Evolutionary conservation across 2,888 invertebrate genomes (phyloP).

Genomic region (Drosophila kuntzei): DNA sequence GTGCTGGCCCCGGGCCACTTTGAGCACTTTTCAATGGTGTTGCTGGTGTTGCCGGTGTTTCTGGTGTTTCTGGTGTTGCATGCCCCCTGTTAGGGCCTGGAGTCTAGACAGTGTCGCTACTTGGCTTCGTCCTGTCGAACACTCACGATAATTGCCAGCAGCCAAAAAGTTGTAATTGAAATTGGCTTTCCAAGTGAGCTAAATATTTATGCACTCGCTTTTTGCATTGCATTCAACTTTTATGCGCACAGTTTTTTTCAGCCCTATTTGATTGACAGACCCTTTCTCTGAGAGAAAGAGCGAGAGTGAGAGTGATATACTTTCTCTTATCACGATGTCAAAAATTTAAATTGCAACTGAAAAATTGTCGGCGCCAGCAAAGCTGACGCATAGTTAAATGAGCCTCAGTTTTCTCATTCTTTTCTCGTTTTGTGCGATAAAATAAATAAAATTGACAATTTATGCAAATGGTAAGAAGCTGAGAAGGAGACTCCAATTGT

Average conservation of each 20-base stretch:
- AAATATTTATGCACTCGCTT: slow-evolving; percentile 37
- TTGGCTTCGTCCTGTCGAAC: slow-evolving; percentile 19
- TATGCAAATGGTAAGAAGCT: slow-evolving; percentile 65
- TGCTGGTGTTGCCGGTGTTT: background rate
- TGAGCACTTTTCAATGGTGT: background rate
- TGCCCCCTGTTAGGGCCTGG: background rate
- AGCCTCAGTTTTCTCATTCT: slow-evolving; percentile 27
- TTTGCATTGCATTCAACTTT: slow-evolving; percentile 24
- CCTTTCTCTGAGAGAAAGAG: background rate
- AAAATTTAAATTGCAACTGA: slow-evolving; percentile 53
- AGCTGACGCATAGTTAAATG: slow-evolving; percentile 53
- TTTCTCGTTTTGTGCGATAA: slow-evolving; percentile 58
- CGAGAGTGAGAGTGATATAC: background rate
- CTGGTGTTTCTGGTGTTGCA: background rate
- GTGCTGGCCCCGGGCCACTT: background rate
- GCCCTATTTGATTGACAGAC: slow-evolving; percentile 11
- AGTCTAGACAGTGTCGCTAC: slow-evolving; percentile 58
- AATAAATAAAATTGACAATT: slow-evolving; percentile 79
- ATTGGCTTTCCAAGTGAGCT: slow-evolving; percentile 30
- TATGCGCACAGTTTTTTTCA: slow-evolving; percentile 7
- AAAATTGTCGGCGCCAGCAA: slow-evolving; percentile 47
- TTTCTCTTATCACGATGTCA: slow-evolving; percentile 30
- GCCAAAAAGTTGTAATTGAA: slow-evolving; percentile 47
- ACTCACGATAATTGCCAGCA: slow-evolving; percentile 39
- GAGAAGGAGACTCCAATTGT: slow-evolving; percentile 22